phyloP scores from a whole-genome alignment of 2,113 vertebrate genomes.

The Chaetorhynchus papuensis region DNA sequence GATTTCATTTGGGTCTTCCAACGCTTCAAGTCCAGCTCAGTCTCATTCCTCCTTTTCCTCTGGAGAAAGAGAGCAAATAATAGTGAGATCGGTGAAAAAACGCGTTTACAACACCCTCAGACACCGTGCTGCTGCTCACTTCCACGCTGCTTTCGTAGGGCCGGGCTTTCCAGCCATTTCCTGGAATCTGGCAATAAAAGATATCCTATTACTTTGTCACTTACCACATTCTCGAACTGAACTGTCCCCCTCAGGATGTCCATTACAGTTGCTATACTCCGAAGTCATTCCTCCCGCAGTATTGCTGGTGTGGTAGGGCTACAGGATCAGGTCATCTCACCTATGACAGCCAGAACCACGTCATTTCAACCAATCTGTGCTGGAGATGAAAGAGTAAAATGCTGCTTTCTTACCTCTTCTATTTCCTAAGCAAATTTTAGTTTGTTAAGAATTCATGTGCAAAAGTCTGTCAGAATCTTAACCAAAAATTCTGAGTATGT shows the following conservation, averaged over 20 bases:
- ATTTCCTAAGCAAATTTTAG: not conserved
- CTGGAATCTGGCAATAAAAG: not conserved
- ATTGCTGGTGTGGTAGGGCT: not conserved
- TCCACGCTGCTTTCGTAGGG: fast-evolving
- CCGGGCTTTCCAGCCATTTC: not conserved
- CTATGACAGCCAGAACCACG: not conserved
- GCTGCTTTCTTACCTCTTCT: not conserved
- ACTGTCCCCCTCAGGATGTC: not conserved
- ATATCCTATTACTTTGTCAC: not conserved
- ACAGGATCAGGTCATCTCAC: not conserved
- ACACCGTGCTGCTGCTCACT: not conserved
- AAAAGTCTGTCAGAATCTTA: not conserved
- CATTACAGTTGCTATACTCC: fast-evolving
- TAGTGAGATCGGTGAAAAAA: not conserved
- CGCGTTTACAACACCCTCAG: not conserved
- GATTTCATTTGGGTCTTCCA: not conserved
- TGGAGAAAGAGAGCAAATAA: not conserved
- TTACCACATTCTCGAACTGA: not conserved
- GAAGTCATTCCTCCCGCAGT: not conserved
- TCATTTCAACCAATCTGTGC: not conserved
- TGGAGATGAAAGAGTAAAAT: not conserved
- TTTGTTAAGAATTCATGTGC: not conserved
- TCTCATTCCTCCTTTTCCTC: not conserved
- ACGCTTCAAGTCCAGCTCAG: not conserved
- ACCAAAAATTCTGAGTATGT: not conserved